Evolutionary conservation across 2,113 vertebrate species (phyloP).

Genomic region (Ictalurus furcatus): DNA sequence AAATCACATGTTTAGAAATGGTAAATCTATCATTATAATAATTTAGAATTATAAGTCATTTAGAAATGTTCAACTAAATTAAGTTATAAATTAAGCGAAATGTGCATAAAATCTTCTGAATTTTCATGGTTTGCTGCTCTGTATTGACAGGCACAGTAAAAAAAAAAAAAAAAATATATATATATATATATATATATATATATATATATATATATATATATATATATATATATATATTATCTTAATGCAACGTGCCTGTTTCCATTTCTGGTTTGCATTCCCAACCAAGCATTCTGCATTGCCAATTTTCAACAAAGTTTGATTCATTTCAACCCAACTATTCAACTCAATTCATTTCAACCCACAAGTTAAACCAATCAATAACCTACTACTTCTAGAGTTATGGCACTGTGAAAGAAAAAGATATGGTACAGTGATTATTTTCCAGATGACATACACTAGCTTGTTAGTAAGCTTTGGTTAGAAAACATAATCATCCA

Average conservation of each 20-base stretch:
- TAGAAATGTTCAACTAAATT: not conserved
- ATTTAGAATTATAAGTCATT: not conserved
- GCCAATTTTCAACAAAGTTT: not conserved
- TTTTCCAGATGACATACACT: not conserved
- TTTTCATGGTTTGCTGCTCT: not conserved
- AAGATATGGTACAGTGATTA: not conserved
- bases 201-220: too few species aligned
- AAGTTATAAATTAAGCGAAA: not conserved
- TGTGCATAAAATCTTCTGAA: not conserved
- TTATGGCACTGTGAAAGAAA: constrained; percentile 7
- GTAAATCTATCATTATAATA: not conserved
- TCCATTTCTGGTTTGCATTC: not conserved
- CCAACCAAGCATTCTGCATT: not conserved
- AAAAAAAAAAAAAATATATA: too few species aligned
- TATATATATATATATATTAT: too few species aligned
- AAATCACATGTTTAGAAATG: not conserved
- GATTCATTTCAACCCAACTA: not conserved
- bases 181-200: too few species aligned
- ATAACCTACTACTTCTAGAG: not conserved
- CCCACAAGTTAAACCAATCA: not conserved
- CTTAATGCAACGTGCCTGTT: not conserved
- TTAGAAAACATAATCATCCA: not conserved
- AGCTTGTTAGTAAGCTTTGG: not conserved
- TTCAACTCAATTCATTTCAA: too few species aligned
- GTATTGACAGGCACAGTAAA: not conserved